Percentiles rank a stretch among this genome's conserved stretches.
Evolutionary conservation across 2,113 vertebrate species (phyloP).

Genomic region (Colaptes auratus): DNA sequence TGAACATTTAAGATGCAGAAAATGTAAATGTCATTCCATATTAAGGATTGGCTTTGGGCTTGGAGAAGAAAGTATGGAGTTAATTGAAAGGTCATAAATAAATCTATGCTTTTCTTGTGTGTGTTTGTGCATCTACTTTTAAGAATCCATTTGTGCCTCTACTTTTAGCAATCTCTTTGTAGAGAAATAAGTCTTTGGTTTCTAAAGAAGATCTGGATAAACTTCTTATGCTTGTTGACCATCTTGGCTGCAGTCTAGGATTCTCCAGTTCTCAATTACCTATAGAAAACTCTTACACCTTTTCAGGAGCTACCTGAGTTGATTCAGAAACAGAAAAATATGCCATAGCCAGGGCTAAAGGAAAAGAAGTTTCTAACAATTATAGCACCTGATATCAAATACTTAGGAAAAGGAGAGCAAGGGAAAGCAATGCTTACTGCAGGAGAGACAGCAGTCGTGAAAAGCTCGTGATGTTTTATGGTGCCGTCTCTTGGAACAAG

Average conservation of each 20-base stretch:
- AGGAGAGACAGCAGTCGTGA: background rate
- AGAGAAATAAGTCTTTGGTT: background rate
- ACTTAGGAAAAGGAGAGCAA: background rate
- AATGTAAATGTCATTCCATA: slow-evolving; percentile 24
- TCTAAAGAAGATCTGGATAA: background rate
- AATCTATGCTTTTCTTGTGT: background rate
- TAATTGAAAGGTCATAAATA: slow-evolving; percentile 37
- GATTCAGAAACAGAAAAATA: background rate
- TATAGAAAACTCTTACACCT: background rate
- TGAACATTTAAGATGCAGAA: slow-evolving; percentile 15
- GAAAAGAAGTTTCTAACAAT: background rate
- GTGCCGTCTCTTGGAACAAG: background rate
- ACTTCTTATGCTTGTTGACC: background rate
- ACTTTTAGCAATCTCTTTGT: background rate
- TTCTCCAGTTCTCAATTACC: background rate
- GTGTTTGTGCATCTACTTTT: background rate
- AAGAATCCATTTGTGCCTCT: background rate
- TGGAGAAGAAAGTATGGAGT: background rate
- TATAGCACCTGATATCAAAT: background rate
- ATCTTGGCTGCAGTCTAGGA: background rate
- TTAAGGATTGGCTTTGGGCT: slow-evolving; percentile 19
- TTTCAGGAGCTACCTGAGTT: background rate
- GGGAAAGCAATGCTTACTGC: background rate
- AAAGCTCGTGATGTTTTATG: background rate
- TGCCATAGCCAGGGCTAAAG: background rate